Evolutionary conservation across 2,888 invertebrate species (phyloP).

Genomic region (Eurytoma adleriae): DNA sequence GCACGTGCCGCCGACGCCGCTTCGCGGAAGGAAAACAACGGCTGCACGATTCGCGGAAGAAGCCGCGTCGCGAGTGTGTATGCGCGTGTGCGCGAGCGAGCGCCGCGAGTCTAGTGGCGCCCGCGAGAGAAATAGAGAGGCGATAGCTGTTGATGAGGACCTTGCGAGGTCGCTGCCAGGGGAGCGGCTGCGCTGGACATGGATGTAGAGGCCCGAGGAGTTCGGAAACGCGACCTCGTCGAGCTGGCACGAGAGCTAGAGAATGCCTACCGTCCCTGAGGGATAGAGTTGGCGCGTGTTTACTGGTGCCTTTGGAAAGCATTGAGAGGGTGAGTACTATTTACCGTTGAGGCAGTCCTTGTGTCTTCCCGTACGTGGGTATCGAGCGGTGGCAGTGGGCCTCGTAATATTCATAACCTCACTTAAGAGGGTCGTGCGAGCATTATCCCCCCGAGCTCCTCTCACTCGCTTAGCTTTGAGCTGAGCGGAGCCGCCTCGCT

Average conservation of each 20-base stretch:
- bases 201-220: constrained; percentile 12
- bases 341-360: background rate
- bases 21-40: constrained; percentile 36
- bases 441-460: background rate
- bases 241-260: background rate
- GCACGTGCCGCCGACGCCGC: constrained; percentile 29
- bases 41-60: constrained; percentile 16
- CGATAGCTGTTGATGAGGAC: constrained; percentile 10
- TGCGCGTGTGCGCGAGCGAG: background rate
- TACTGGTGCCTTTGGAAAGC: constrained; percentile 46
- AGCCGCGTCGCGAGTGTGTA: background rate
- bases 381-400: background rate
- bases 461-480: background rate
- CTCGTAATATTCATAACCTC: constrained; percentile 46
- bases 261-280: background rate
- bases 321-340: constrained; percentile 38
- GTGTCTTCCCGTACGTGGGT: background rate
- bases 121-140: too few relatives aligned
- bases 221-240: background rate
- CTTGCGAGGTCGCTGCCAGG: constrained; percentile 21
- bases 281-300: background rate
- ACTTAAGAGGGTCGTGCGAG: background rate
- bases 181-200: constrained; percentile 22
- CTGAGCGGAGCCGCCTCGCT: background rate
- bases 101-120: background rate